Conservation (phyloP, 2,113 vertebrate genomes). For the Corythornis madagascariensis region DNA sequence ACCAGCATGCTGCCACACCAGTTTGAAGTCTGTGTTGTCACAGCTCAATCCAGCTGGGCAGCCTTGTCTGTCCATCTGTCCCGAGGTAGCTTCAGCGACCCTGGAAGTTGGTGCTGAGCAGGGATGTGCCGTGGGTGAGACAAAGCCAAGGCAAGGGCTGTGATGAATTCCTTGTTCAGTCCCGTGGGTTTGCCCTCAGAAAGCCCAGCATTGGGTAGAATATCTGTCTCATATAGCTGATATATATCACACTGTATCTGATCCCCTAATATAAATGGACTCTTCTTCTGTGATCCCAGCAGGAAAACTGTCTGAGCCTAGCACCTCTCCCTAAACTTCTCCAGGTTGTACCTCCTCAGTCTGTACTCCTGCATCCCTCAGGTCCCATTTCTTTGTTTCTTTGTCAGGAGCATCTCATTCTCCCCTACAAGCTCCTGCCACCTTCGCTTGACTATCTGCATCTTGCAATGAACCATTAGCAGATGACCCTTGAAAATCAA, state of each 20-base stretch:
- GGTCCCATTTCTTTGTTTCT: neutral
- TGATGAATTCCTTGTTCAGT: too few relatives aligned
- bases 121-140: neutral
- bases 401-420: neutral
- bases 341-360: neutral
- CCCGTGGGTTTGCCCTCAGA: neutral
- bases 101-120: neutral
- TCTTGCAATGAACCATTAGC: fast-evolving
- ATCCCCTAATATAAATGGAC: too few relatives aligned
- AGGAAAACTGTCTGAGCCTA: neutral
- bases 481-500: neutral
- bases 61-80: neutral
- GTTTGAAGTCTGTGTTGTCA: neutral
- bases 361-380: neutral
- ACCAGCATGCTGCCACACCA: neutral
- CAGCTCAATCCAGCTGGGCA: neutral
- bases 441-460: neutral
- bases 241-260: too few relatives aligned
- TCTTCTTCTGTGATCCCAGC: neutral
- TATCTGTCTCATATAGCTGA: too few relatives aligned
- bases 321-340: neutral
- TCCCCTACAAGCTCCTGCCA: neutral
- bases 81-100: neutral
- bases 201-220: neutral
- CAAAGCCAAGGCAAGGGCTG: neutral